Evolutionary conservation across 2,797 vertebrate species (phyloP).

Genomic region (Peromyscus melanophrys): DNA sequence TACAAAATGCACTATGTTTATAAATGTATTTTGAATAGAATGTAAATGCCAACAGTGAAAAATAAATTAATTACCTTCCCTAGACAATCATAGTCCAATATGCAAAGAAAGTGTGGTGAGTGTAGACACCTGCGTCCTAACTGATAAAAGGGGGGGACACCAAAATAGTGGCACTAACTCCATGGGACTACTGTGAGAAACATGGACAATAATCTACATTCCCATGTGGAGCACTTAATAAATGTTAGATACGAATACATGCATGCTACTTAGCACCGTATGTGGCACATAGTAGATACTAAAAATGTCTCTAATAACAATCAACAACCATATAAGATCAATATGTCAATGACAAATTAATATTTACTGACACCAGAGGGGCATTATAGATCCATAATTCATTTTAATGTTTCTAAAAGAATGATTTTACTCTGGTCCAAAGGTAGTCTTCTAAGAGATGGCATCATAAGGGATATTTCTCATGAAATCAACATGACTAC

Average conservation of each 20-base stretch:
- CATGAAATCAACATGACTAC: constrained; percentile 64
- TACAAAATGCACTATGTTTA: background rate
- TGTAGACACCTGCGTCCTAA: background rate
- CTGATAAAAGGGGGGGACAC: constrained; percentile 7
- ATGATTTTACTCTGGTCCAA: constrained; percentile 62
- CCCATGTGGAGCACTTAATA: background rate
- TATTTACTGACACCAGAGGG: background rate
- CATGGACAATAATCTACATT: background rate
- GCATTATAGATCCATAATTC: constrained; percentile 48
- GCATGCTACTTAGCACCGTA: constrained; percentile 13
- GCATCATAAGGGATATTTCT: constrained; percentile 38
- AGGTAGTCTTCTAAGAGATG: constrained; percentile 32
- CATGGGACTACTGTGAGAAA: background rate
- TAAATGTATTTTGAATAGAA: constrained; percentile 1
- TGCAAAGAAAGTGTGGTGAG: background rate
- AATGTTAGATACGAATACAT: background rate
- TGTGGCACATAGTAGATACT: background rate
- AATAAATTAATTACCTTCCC: background rate
- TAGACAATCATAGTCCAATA: background rate
- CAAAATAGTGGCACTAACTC: background rate
- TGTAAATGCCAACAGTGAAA: background rate
- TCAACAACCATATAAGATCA: constrained; percentile 18
- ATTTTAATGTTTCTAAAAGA: constrained; percentile 61
- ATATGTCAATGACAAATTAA: constrained; percentile 53
- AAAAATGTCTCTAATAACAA: constrained; percentile 10